Evolutionary conservation across 2,113 vertebrate genomes (phyloP).

Genomic region (Etheostoma spectabile): DNA sequence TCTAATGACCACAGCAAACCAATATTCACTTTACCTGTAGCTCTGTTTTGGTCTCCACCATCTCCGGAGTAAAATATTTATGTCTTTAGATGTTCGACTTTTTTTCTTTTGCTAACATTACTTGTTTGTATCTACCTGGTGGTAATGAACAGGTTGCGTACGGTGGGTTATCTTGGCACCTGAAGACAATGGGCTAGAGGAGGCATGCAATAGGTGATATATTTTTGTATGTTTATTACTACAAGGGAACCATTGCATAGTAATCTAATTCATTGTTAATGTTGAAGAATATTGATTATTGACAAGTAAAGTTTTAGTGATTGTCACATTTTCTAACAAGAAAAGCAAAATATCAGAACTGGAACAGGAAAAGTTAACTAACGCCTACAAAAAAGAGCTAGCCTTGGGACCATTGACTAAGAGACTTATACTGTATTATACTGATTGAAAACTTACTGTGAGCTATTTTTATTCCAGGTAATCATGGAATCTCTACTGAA

Average conservation of each 20-base stretch:
- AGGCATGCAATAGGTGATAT: background rate
- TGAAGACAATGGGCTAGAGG: background rate
- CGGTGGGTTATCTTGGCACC: background rate
- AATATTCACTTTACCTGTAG: background rate
- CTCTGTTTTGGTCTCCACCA: background rate
- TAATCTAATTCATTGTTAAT: background rate
- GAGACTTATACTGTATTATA: background rate
- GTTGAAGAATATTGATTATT: background rate
- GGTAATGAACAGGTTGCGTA: background rate
- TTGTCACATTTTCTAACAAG: background rate
- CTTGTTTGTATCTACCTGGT: background rate
- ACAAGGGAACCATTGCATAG: background rate
- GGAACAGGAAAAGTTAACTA: too few species aligned
- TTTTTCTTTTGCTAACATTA: too few species aligned
- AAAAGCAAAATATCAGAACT: background rate
- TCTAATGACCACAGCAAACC: too few species aligned
- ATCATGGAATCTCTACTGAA: background rate
- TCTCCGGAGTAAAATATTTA: background rate
- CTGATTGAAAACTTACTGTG: background rate
- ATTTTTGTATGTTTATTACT: too few species aligned
- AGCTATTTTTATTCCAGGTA: background rate
- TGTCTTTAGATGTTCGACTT: background rate
- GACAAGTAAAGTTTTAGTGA: background rate
- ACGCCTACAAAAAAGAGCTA: background rate
- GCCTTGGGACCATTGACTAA: too few species aligned